phyloP scores from a whole-genome alignment of 2,888 invertebrate genomes.

The Zonitis immaculata region DNA sequence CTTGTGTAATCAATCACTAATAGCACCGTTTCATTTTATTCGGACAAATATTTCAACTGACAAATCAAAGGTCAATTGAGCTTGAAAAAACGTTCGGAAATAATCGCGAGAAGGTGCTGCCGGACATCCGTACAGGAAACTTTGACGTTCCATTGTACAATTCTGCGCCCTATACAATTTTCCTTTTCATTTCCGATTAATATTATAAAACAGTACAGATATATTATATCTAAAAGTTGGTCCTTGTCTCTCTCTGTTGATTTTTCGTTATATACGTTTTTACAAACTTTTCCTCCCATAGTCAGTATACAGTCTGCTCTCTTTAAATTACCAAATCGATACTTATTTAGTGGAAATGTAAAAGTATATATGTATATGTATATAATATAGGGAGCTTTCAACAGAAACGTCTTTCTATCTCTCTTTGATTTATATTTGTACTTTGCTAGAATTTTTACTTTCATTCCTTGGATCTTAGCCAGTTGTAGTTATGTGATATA shows the following conservation, averaged over 20 bases:
- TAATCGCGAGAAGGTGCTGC: constrained; percentile 12
- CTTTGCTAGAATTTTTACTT: neutral
- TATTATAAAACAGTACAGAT: no score
- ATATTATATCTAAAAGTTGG: no score
- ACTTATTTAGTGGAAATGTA: no score
- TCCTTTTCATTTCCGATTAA: constrained; percentile 11
- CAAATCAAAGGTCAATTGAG: constrained; percentile 5
- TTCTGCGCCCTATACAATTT: constrained; percentile 5
- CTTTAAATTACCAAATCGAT: constrained; percentile 1
- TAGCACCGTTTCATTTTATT: no score
- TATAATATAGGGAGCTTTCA: neutral
- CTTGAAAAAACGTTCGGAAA: constrained; percentile 5
- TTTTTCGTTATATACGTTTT: no score
- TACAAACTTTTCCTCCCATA: constrained; percentile 1
- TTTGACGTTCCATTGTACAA: constrained; percentile 8
- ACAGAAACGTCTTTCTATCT: neutral
- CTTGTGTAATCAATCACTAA: no score
- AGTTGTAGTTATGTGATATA: no score
- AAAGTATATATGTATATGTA: no score
- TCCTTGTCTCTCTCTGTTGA: no score
- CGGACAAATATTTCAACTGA: neutral
- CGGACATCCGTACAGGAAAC: constrained; percentile 14
- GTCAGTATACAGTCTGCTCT: no score
- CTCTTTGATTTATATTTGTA: neutral
- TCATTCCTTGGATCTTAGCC: neutral